These are phyloP conservation scores for Leptocoma aspasia DNA, from an alignment of 2,113 vertebrate genomes.

Conservation along the genomic window DNA sequence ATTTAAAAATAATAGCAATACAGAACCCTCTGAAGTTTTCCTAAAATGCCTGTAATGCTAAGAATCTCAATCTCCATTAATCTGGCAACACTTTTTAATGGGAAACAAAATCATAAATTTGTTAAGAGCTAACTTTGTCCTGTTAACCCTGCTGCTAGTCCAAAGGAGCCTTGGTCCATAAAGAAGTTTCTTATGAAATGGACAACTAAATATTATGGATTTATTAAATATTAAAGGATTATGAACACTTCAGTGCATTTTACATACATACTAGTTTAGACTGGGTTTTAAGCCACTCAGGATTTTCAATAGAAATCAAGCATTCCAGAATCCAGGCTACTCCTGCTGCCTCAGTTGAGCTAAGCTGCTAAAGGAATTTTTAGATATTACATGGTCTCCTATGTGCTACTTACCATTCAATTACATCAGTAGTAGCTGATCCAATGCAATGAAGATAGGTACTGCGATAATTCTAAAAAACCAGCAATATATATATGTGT, in stretches of 20 bases:
- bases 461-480: neutral
- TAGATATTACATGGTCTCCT: neutral
- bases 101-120: neutral
- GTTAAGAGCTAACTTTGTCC: neutral
- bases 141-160: neutral
- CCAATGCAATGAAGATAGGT: neutral
- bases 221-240: neutral
- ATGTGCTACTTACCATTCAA: neutral
- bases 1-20: neutral
- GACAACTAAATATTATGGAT: neutral
- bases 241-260: neutral
- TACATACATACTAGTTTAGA: neutral
- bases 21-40: neutral
- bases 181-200: neutral
- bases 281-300: neutral
- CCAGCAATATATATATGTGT: neutral
- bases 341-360: neutral
- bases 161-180: neutral
- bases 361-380: neutral
- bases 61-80: neutral
- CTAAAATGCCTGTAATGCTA: neutral
- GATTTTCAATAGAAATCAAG: neutral
- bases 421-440: neutral
- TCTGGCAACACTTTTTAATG: neutral
- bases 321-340: neutral